Conservation (phyloP, 1,140 invertebrate genomes). For the Triops longicaudatus region DNA sequence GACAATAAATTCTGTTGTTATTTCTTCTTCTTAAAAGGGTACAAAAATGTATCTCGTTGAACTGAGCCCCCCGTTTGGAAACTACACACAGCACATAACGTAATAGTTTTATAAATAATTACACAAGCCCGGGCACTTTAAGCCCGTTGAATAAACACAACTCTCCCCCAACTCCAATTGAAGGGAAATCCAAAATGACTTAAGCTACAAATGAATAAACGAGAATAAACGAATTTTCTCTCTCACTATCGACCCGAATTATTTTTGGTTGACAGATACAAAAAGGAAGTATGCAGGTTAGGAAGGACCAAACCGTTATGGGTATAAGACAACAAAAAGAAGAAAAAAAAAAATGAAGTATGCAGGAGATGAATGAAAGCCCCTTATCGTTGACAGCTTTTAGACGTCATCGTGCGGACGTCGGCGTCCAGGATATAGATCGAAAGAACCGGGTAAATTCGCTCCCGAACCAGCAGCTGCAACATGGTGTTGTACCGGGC, state of each 20-base stretch:
- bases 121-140: not conserved
- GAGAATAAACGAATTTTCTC: too few relatives aligned
- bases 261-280: too few relatives aligned
- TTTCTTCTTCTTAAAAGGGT: not conserved
- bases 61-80: not conserved
- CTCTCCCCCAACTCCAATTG: not conserved
- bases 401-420: not conserved
- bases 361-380: not conserved
- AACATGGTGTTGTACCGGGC: not conserved
- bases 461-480: not conserved
- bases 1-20: not conserved
- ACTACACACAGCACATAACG: not conserved
- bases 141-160: not conserved
- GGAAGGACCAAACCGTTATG: not conserved
- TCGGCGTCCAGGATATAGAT: constrained; percentile 6
- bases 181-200: too few relatives aligned
- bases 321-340: too few relatives aligned
- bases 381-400: not conserved
- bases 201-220: not conserved
- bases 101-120: not conserved
- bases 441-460: constrained; percentile 10
- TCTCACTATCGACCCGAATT: too few relatives aligned
- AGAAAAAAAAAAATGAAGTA: not conserved
- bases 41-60: constrained; percentile 15
- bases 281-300: not conserved